Evolutionary conservation across 2,797 vertebrate genomes (phyloP).

Genomic region (Florisuga fusca): DNA sequence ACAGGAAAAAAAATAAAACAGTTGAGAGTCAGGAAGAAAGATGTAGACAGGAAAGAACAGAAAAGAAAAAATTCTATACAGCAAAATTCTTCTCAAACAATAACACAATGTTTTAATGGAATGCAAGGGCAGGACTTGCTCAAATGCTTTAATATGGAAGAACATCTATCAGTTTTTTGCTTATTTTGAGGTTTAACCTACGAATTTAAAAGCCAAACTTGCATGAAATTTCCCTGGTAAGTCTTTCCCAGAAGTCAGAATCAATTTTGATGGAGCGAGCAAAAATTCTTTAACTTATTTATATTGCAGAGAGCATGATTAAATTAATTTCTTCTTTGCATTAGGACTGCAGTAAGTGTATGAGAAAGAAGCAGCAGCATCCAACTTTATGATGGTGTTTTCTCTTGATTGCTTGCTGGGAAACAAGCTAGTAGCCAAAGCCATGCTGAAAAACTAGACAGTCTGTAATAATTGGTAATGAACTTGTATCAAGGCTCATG

Average conservation of each 20-base stretch:
- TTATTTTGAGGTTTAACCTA: background rate
- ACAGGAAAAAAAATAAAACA: constrained; percentile 84
- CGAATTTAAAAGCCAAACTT: background rate
- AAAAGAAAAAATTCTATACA: constrained; percentile 75
- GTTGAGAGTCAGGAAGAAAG: constrained; percentile 79
- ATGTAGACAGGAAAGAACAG: constrained; percentile 80
- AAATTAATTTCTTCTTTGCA: background rate
- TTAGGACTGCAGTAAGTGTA: background rate
- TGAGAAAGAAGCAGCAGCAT: background rate
- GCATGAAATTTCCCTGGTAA: background rate
- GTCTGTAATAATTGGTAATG: background rate
- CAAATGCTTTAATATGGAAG: constrained; percentile 9
- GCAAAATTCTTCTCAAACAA: constrained; percentile 72
- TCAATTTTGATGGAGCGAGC: background rate
- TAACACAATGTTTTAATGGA: constrained; percentile 68
- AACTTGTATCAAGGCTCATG: background rate
- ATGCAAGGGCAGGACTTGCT: constrained; percentile 50
- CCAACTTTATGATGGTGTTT: background rate
- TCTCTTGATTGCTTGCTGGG: background rate
- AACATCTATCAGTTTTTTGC: constrained; percentile 53
- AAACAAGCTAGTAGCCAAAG: constrained; percentile 9
- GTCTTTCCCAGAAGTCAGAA: background rate
- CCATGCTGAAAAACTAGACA: background rate
- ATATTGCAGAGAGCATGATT: background rate
- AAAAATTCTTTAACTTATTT: background rate